phyloP scores from a whole-genome alignment of 2,888 invertebrate species.

The Amphipoea oculea region DNA sequence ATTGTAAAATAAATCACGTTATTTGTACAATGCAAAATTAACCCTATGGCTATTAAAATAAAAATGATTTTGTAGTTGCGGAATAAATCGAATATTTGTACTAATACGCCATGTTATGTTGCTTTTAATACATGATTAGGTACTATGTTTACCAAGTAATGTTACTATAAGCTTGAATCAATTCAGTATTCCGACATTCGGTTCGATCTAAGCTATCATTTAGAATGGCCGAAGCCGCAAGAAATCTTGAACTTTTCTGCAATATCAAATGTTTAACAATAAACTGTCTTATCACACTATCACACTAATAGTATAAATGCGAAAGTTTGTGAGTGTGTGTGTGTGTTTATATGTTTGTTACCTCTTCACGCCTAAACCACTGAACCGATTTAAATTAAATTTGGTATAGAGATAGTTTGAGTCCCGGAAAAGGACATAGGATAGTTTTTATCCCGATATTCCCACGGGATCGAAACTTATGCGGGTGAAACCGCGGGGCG shows the following conservation, averaged over 20 bases:
- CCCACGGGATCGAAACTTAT: no score
- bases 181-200: not conserved
- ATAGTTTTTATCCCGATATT: no score
- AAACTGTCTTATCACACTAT: no score
- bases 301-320: no score
- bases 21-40: not conserved
- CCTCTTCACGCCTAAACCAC: no score
- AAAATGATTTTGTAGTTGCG: not conserved
- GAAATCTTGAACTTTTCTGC: not conserved
- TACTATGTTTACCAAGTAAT: not conserved
- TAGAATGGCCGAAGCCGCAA: not conserved
- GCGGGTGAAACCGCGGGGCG: no score
- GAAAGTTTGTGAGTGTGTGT: no score
- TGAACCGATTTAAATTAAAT: no score
- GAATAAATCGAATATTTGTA: slow-evolving; percentile 1
- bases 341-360: no score
- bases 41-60: not conserved
- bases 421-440: no score
- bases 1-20: not conserved
- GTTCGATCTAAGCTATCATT: not conserved
- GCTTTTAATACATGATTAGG: not conserved
- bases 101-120: not conserved
- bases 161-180: not conserved
- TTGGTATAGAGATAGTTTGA: no score
- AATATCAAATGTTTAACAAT: not conserved